A percentile compares a stretch with the other conserved stretches of the same genome.
These are phyloP conservation scores for Todus mexicanus DNA, from an alignment of 2,797 vertebrate genomes.

Conservation along the genomic window DNA sequence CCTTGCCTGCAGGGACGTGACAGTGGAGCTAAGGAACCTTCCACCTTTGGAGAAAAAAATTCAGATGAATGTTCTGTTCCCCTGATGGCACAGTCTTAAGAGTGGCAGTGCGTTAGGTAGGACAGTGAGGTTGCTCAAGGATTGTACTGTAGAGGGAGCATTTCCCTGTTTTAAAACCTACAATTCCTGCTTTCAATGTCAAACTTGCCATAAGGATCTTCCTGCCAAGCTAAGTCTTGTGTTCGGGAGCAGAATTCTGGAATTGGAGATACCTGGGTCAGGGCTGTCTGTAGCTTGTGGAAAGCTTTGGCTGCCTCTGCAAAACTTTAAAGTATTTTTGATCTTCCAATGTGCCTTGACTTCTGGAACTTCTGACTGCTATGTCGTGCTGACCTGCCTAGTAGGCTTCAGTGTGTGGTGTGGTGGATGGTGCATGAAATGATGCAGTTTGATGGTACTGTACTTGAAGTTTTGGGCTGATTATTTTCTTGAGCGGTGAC, in stretches of 20 bases:
- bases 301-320: neutral
- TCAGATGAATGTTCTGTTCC: neutral
- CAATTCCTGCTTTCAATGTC: neutral
- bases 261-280: neutral
- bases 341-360: neutral
- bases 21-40: neutral
- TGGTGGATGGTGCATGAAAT: fast-evolving
- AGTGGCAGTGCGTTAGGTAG: neutral
- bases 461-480: neutral
- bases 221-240: neutral
- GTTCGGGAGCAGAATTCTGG: neutral
- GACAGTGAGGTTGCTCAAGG: neutral
- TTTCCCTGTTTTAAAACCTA: neutral
- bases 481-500: neutral
- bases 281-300: neutral
- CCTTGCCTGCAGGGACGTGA: neutral
- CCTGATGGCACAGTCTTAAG: neutral
- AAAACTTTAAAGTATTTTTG: neutral
- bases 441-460: fast-evolving
- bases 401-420: fast-evolving
- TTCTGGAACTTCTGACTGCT: neutral
- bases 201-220: neutral
- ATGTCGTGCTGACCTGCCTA: neutral
- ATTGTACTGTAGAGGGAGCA: neutral
- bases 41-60: neutral